Evolutionary conservation across 2,888 invertebrate genomes (phyloP).

Genomic region (Eupithecia abbreviata): DNA sequence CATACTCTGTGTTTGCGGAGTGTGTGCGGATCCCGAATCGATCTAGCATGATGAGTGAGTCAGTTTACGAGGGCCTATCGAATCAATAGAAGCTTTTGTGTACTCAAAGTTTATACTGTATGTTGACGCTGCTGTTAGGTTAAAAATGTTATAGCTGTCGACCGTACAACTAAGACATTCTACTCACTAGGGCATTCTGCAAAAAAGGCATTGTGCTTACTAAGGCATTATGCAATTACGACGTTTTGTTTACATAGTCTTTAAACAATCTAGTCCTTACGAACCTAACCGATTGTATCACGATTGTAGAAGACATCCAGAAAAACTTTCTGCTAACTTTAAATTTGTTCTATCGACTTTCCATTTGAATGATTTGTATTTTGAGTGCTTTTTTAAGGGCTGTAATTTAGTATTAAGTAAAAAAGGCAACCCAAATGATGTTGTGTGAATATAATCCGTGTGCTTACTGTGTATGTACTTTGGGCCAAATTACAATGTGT

Average conservation of each 20-base stretch:
- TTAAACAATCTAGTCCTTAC: too few species aligned
- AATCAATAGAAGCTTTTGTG: conserved; percentile 8
- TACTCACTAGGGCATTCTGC: too few species aligned
- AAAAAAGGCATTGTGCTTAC: too few species aligned
- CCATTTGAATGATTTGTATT: too few species aligned
- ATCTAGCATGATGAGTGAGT: conserved; percentile 25
- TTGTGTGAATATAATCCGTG: background rate
- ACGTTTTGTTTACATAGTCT: too few species aligned
- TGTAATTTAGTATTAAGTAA: too few species aligned
- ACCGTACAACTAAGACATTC: too few species aligned
- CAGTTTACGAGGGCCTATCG: conserved; percentile 16
- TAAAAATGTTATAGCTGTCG: background rate
- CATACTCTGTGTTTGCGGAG: conserved; percentile 38
- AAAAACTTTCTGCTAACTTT: too few species aligned
- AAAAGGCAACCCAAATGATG: background rate
- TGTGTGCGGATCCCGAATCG: conserved; percentile 17
- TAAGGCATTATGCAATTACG: too few species aligned
- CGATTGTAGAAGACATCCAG: background rate
- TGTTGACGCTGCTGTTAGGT: background rate
- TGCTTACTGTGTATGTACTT: too few species aligned
- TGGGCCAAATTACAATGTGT: background rate
- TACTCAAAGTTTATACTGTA: background rate
- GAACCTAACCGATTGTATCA: background rate
- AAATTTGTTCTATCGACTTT: too few species aligned
- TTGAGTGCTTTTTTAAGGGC: too few species aligned